phyloP scores from a whole-genome alignment of 2,888 invertebrate genomes.

The Tortrix viridana region DNA sequence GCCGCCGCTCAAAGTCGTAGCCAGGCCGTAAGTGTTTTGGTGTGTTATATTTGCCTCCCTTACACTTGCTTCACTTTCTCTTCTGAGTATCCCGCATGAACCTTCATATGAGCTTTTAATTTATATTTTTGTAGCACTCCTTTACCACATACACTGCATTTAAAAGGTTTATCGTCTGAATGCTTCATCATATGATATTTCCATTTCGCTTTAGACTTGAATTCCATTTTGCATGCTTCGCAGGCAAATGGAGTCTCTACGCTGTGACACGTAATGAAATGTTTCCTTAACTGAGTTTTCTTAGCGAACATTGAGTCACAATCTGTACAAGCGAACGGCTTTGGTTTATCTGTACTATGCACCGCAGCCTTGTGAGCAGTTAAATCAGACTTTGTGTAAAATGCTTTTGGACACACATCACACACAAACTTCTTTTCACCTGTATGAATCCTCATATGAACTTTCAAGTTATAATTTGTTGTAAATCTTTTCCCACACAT shows the following conservation, averaged over 20 bases:
- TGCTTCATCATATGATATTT: conserved; percentile 16
- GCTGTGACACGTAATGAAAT: conserved; percentile 5
- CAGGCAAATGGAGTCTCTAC: conserved; percentile 1
- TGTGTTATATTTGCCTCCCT: no score
- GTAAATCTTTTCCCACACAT: conserved; percentile 3
- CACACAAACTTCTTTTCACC: conserved; percentile 14
- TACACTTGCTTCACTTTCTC: no score
- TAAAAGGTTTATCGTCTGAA: background rate
- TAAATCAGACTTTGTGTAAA: conserved; percentile 2
- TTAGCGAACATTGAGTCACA: conserved; percentile 4
- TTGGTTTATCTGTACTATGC: background rate
- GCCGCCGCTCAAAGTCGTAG: no score
- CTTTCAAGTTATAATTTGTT: background rate
- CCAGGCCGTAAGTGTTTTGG: no score
- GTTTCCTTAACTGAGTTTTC: conserved; percentile 5
- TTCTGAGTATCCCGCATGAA: background rate
- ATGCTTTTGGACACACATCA: conserved; percentile 2
- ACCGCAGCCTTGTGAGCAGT: conserved; percentile 4
- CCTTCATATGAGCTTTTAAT: background rate
- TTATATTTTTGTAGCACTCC: background rate
- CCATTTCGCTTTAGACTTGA: conserved; percentile 12
- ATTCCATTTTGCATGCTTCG: background rate
- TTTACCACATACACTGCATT: background rate
- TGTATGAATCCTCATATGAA: conserved; percentile 9
- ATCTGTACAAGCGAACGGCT: background rate